phyloP scores from a whole-genome alignment of 2,113 vertebrate genomes.

The Tachysurus fulvidraco region DNA sequence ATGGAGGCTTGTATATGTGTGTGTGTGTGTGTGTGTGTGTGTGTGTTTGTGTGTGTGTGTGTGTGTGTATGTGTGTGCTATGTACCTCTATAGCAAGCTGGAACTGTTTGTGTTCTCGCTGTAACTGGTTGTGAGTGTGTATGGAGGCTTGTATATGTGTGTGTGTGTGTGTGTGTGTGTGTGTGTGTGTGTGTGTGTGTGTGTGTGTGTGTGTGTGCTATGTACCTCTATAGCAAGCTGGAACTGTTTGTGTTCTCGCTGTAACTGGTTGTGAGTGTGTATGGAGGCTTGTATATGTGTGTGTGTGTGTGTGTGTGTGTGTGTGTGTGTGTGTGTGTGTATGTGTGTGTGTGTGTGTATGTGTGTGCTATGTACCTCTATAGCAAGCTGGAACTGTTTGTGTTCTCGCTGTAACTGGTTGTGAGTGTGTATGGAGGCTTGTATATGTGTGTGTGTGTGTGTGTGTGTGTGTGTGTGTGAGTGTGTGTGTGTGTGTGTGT shows the following conservation, averaged over 20 bases:
- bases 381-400: slow-evolving; percentile 94
- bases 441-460: too few species aligned
- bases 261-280: too few species aligned
- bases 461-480: slow-evolving; percentile 52
- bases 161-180: slow-evolving; percentile 10
- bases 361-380: slow-evolving; percentile 77
- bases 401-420: slow-evolving; percentile 88
- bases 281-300: too few species aligned
- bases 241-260: slow-evolving; percentile 96
- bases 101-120: slow-evolving; percentile 96
- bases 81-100: slow-evolving; percentile 90
- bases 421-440: too few species aligned
- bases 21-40: too few species aligned
- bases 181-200: too few species aligned
- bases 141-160: background rate
- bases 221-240: slow-evolving; percentile 90
- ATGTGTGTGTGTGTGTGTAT: too few species aligned
- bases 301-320: slow-evolving; percentile 49
- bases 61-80: slow-evolving; percentile 56
- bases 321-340: slow-evolving; percentile 1
- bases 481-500: background rate
- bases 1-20: too few species aligned
- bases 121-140: slow-evolving; percentile 97
- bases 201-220: slow-evolving; percentile 56
- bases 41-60: slow-evolving; percentile 54